These are phyloP conservation scores for Cossypha niveicapilla DNA, from an alignment of 2,797 vertebrate genomes.

Conservation along the genomic window DNA sequence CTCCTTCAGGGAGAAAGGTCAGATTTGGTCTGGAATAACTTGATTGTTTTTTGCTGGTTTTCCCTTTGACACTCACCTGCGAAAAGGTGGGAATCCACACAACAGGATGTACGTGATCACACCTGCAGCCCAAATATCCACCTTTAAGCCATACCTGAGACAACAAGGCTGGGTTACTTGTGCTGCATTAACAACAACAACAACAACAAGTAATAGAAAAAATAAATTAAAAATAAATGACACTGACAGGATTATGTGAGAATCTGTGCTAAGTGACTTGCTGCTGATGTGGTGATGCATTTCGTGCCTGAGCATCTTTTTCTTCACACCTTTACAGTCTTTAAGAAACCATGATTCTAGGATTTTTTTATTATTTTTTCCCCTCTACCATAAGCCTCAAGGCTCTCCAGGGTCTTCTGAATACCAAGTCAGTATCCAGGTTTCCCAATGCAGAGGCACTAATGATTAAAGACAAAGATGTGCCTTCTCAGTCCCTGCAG, in stretches of 20 bases:
- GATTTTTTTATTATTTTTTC: neutral
- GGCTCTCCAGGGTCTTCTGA: neutral
- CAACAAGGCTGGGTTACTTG: constrained; percentile 6
- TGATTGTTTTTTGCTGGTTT: neutral
- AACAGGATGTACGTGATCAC: constrained; percentile 97
- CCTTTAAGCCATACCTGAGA: constrained; percentile 92
- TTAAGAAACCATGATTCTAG: neutral
- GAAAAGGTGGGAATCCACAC: constrained; percentile 96
- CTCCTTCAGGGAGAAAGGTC: neutral
- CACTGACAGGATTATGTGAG: neutral
- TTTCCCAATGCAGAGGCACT: neutral
- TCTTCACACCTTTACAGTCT: neutral
- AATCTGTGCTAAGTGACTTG: neutral
- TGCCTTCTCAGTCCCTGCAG: neutral
- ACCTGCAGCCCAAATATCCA: constrained; percentile 96
- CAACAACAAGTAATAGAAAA: too few species aligned
- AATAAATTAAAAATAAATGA: neutral
- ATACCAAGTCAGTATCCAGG: neutral
- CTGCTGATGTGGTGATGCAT: neutral
- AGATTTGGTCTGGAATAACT: neutral
- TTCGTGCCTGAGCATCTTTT: neutral
- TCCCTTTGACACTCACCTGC: constrained; percentile 79
- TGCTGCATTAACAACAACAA: neutral
- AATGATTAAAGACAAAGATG: neutral
- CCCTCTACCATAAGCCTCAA: neutral